Percentiles rank a stretch among this genome's conserved stretches.
These are phyloP conservation scores for Triops longicaudatus DNA, from an alignment of 1,140 invertebrate species.

Conservation along the genomic window DNA sequence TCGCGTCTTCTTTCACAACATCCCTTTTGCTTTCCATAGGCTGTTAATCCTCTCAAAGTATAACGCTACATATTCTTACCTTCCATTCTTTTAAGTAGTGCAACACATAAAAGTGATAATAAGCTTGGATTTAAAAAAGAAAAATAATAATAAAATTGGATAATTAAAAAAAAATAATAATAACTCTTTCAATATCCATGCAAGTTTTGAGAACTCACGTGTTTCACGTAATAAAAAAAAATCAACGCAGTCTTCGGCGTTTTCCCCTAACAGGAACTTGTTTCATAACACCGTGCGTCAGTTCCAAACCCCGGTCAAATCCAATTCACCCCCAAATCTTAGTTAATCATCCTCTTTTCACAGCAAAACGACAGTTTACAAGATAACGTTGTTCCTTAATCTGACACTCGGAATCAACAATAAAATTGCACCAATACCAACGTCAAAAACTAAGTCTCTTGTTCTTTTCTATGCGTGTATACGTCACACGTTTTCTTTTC, in stretches of 20 bases:
- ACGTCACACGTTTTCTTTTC: background rate
- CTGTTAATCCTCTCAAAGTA: background rate
- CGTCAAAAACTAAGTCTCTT: no score
- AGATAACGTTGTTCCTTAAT: background rate
- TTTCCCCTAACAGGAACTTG: constrained; percentile 3
- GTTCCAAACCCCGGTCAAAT: background rate
- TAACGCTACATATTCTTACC: background rate
- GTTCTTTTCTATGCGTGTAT: background rate
- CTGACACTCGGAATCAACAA: background rate
- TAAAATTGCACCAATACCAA: no score
- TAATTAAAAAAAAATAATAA: no score
- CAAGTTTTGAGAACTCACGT: no score
- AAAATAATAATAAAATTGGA: no score
- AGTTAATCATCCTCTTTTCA: background rate
- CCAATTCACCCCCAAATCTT: background rate
- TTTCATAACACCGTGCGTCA: background rate
- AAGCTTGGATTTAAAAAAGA: no score
- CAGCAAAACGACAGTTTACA: background rate
- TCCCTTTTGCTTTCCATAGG: background rate
- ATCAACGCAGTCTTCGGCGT: no score
- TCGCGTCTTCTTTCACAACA: background rate
- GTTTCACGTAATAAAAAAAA: no score
- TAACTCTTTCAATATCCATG: no score
- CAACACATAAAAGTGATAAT: no score
- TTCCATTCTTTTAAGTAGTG: background rate